Percentiles rank a stretch among this genome's conserved stretches.
These are phyloP conservation scores for Proisotoma minuta DNA, from an alignment of 2,888 invertebrate species.

Conservation along the genomic window DNA sequence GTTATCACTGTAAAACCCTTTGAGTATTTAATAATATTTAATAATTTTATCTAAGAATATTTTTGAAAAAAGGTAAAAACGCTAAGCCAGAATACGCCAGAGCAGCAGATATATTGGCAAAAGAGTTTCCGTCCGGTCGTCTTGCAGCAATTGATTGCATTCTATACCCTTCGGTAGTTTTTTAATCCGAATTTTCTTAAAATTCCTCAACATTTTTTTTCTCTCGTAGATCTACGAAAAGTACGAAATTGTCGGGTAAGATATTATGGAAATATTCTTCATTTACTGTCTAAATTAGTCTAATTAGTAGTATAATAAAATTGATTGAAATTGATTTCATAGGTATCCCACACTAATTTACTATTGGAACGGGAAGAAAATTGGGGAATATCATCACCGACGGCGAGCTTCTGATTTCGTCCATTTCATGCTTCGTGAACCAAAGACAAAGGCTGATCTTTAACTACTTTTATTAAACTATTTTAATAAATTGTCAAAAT, in stretches of 20 bases:
- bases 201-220: neutral
- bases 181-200: neutral
- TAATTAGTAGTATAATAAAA: no score
- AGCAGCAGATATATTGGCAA: slow-evolving; percentile 56
- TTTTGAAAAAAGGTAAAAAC: neutral
- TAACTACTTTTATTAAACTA: no score
- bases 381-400: slow-evolving; percentile 59
- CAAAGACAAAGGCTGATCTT: neutral
- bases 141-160: slow-evolving; percentile 60
- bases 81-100: slow-evolving; percentile 58
- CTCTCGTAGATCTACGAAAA: slow-evolving; percentile 11
- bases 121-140: slow-evolving; percentile 51
- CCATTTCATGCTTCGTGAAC: slow-evolving; percentile 53
- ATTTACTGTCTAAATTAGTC: no score
- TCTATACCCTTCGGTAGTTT: slow-evolving; percentile 13
- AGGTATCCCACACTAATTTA: slow-evolving; percentile 77
- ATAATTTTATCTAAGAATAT: neutral
- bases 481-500: no score
- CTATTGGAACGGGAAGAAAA: slow-evolving; percentile 63
- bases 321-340: no score
- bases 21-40: neutral
- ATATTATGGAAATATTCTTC: no score
- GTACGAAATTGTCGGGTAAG: slow-evolving; percentile 66
- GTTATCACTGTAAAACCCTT: neutral
- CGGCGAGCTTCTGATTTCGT: slow-evolving; percentile 58